phyloP scores from a whole-genome alignment of 2,113 vertebrate species.

The Thymallus thymallus region DNA sequence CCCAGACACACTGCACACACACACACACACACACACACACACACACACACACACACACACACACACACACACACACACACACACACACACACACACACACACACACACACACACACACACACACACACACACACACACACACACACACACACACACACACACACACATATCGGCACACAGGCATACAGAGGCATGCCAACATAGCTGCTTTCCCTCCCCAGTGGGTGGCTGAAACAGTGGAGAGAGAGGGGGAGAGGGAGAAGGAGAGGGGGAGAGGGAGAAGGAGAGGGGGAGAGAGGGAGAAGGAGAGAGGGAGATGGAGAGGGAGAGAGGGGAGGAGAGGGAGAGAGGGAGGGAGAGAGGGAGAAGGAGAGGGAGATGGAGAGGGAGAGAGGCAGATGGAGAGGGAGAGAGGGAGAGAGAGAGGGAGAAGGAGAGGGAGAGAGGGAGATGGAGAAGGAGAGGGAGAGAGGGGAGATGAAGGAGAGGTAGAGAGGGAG shows the following conservation, averaged over 20 bases:
- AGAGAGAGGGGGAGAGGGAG: background rate
- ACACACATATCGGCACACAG: constrained; percentile 5
- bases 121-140: constrained; percentile 4
- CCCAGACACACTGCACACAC: background rate
- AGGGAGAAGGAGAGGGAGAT: constrained; percentile 24
- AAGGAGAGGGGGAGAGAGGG: constrained; percentile 47
- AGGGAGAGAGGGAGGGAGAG: constrained; percentile 30
- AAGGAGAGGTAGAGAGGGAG: too few relatives aligned
- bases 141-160: constrained; percentile 24
- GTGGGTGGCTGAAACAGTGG: too few relatives aligned
- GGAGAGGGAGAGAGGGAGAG: too few relatives aligned
- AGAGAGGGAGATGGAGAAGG: background rate
- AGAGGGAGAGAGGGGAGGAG: too few relatives aligned
- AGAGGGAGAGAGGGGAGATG: too few relatives aligned
- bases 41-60: too few relatives aligned
- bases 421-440: constrained; percentile 51
- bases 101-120: constrained; percentile 3
- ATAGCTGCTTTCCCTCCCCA: too few relatives aligned
- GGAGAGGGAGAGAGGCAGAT: background rate
- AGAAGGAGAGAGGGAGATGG: too few relatives aligned
- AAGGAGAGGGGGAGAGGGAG: background rate
- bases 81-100: too few relatives aligned
- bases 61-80: too few relatives aligned
- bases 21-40: too few relatives aligned
- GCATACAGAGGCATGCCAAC: background rate